Evolutionary conservation across 64 coral and sea anemone species (phyloP).

Genomic region (Montipora capricornis): DNA sequence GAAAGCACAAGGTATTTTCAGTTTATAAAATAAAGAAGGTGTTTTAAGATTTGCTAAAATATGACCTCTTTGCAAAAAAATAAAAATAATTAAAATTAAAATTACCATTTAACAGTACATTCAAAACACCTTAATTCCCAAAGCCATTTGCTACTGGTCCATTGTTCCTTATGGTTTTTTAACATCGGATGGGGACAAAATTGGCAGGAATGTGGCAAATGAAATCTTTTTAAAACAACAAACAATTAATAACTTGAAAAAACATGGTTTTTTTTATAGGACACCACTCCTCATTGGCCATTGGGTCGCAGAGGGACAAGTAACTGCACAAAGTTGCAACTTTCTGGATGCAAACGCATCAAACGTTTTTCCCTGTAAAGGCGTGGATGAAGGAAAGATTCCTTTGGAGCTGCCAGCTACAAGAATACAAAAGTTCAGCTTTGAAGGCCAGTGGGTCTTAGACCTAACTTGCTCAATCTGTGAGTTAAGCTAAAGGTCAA

Average conservation of each 20-base stretch:
- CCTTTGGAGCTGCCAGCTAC: neutral
- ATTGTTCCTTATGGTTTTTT: too few species aligned
- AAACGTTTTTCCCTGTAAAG: conserved; percentile 5
- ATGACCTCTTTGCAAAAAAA: too few species aligned
- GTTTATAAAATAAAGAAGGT: neutral
- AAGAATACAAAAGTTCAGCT: conserved; percentile 14
- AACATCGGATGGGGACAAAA: too few species aligned
- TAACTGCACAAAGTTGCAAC: neutral
- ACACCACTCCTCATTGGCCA: neutral
- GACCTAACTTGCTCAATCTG: conserved; percentile 28
- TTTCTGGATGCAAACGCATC: neutral
- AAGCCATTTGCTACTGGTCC: too few species aligned
- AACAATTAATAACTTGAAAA: too few species aligned
- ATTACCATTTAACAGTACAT: too few species aligned
- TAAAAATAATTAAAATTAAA: too few species aligned
- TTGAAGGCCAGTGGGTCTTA: conserved; percentile 36
- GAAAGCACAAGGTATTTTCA: neutral
- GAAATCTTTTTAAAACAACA: neutral
- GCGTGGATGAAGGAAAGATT: neutral
- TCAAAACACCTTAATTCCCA: too few species aligned
- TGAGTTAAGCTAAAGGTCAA: neutral
- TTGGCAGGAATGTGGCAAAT: too few species aligned
- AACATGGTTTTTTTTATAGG: neutral
- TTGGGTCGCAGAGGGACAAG: neutral
- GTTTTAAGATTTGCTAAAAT: neutral